Percentiles rank a stretch among this genome's conserved stretches.
Conservation (phyloP, 2,888 invertebrate species). For the Eutolmus rufibarbis region DNA sequence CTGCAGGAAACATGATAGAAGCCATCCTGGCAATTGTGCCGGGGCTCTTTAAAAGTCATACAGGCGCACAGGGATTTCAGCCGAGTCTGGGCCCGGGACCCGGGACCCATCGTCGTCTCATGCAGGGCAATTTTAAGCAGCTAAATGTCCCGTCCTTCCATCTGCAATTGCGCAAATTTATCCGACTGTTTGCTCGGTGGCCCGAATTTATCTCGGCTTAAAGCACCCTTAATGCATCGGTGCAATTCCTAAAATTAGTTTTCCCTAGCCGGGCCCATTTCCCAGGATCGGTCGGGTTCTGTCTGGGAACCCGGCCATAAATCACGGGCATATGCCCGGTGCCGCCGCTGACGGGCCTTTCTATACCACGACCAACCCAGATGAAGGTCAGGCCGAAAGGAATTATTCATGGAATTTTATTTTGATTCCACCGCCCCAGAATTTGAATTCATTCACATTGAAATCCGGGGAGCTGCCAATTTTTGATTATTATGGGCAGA, state of each 20-base stretch:
- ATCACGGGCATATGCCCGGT: not conserved
- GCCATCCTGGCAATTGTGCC: not conserved
- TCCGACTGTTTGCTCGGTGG: not conserved
- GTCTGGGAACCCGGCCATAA: not conserved
- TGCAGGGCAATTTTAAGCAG: not conserved
- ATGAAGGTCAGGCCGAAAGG: not conserved
- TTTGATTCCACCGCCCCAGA: not conserved
- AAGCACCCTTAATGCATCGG: not conserved
- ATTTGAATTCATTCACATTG: not conserved
- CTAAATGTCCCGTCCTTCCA: not conserved
- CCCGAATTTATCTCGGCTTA: not conserved
- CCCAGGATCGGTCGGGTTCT: not conserved
- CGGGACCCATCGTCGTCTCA: not conserved
- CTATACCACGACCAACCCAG: not conserved
- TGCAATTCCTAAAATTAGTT: slow-evolving; percentile 3
- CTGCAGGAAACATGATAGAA: not conserved
- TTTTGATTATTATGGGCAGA: not conserved
- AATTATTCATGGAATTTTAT: not conserved
- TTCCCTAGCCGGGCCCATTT: not conserved
- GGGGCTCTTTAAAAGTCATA: not conserved
- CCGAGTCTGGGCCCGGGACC: not conserved
- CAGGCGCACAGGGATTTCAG: not conserved
- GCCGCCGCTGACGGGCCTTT: not conserved
- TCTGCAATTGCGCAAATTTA: not conserved
- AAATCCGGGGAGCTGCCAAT: not conserved